Evolutionary conservation across 2,888 invertebrate species (phyloP).

Genomic region (Cabera pusaria): DNA sequence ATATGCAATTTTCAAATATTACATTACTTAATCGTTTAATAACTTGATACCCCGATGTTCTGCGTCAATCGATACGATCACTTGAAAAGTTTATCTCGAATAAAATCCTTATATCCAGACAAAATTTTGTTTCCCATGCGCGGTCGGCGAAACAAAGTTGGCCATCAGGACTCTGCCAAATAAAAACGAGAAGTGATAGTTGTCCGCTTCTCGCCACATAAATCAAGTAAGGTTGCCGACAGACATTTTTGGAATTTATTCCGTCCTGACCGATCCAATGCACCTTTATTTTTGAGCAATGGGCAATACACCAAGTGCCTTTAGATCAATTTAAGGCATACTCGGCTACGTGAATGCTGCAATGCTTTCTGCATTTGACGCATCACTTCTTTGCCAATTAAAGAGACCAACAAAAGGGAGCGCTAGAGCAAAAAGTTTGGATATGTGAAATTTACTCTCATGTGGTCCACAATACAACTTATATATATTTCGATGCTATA

Average conservation of each 20-base stretch:
- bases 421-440: conserved; percentile 24
- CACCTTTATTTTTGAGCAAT: conserved; percentile 32
- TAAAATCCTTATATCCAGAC: conserved; percentile 34
- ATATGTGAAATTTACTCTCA: conserved; percentile 22
- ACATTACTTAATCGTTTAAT: conserved; percentile 19
- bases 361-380: conserved; percentile 28
- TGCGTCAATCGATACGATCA: conserved; percentile 24
- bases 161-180: conserved; percentile 54
- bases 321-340: conserved; percentile 15
- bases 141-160: conserved; percentile 58
- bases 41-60: conserved; percentile 18
- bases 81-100: conserved; percentile 25
- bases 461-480: conserved; percentile 20
- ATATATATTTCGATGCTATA: no score
- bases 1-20: conserved; percentile 16
- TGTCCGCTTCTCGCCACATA: conserved; percentile 68
- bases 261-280: conserved; percentile 41
- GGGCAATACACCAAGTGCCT: conserved; percentile 13
- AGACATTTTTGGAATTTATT: conserved; percentile 76
- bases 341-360: conserved; percentile 27
- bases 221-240: conserved; percentile 63
- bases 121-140: conserved; percentile 49
- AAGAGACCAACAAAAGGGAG: conserved; percentile 21
- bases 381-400: conserved; percentile 29
- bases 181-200: conserved; percentile 73